Percentiles rank a stretch among this genome's conserved stretches.
Evolutionary conservation across 2,113 vertebrate genomes (phyloP).

Genomic region (Ictalurus furcatus): DNA sequence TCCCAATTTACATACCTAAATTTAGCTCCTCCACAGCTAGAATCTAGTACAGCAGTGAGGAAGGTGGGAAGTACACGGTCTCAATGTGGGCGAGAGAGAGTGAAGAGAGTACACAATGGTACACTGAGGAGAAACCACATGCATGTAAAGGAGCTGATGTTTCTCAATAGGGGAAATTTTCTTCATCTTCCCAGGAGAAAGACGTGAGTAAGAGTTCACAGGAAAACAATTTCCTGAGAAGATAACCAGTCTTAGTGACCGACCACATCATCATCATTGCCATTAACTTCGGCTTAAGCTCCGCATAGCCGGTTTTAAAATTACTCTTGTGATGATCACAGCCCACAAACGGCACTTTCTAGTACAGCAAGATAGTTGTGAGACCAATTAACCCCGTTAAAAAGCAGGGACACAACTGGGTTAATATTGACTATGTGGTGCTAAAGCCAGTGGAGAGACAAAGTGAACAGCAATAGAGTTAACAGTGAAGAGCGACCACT

Average conservation of each 20-base stretch:
- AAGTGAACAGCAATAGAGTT: not conserved
- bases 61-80: not conserved
- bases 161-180: not conserved
- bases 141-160: not conserved
- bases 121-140: slow-evolving; percentile 5
- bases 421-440: not conserved
- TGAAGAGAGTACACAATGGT: not conserved
- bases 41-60: slow-evolving; percentile 34
- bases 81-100: not conserved
- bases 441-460: not conserved
- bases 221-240: not conserved
- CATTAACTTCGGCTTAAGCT: not conserved
- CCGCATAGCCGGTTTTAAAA: not conserved
- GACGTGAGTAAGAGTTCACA: not conserved
- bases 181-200: not conserved
- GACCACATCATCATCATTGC: not conserved
- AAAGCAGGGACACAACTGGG: not conserved
- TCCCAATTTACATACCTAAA: slow-evolving; percentile 65
- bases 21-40: slow-evolving; percentile 53
- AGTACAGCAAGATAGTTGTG: not conserved
- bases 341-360: not conserved
- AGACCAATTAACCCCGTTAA: not conserved
- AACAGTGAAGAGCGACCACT: not conserved
- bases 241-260: not conserved
- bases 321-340: not conserved